Evolutionary conservation across 2,888 invertebrate genomes (phyloP).

Genomic region (Operophtera brumata): DNA sequence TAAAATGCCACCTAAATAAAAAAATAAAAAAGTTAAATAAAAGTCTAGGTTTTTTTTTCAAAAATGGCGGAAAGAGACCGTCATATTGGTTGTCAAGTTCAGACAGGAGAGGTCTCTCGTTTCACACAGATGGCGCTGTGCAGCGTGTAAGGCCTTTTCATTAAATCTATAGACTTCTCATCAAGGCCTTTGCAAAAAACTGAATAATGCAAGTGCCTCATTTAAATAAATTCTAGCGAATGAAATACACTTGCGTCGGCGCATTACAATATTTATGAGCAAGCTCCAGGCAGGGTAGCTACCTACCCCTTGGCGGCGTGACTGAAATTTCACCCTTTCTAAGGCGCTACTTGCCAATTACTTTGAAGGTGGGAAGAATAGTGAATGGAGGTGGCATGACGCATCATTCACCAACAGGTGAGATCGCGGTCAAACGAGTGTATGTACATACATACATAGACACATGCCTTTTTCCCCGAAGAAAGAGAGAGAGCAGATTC

Average conservation of each 20-base stretch:
- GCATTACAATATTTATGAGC: conserved; percentile 70
- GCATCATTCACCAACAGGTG: too few relatives aligned
- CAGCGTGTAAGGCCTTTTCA: background rate
- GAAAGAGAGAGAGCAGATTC: too few relatives aligned
- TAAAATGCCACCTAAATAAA: too few relatives aligned
- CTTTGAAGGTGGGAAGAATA: conserved; percentile 38
- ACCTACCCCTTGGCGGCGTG: conserved; percentile 48
- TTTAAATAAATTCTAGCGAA: conserved; percentile 60
- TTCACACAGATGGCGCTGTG: background rate
- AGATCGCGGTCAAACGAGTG: too few relatives aligned
- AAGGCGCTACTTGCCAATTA: conserved; percentile 48
- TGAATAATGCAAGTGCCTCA: conserved; percentile 46
- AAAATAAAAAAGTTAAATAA: too few relatives aligned
- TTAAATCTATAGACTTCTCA: conserved; percentile 11
- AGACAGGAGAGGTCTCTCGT: too few relatives aligned
- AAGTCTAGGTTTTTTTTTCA: too few relatives aligned
- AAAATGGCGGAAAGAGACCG: too few relatives aligned
- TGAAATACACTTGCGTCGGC: conserved; percentile 35
- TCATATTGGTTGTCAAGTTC: too few relatives aligned
- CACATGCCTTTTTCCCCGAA: too few relatives aligned
- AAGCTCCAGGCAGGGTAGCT: conserved; percentile 25
- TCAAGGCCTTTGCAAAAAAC: conserved; percentile 39
- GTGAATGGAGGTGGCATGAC: conserved; percentile 10
- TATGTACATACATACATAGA: too few relatives aligned
- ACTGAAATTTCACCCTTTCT: conserved; percentile 63